Evolutionary conservation across 2,888 invertebrate species (phyloP).

Genomic region (Oscheius sp.): DNA sequence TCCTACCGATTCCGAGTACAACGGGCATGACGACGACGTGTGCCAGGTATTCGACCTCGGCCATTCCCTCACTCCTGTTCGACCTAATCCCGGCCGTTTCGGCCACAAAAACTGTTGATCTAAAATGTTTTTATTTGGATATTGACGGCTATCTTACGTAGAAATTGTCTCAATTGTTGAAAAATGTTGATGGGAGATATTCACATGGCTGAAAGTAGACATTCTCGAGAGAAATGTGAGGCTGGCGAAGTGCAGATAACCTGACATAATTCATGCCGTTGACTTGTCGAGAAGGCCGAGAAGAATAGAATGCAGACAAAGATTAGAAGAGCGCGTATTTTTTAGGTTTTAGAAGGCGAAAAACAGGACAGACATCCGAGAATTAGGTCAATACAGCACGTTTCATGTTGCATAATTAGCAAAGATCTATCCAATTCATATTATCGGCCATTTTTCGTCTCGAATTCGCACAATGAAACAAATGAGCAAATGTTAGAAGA

Average conservation of each 20-base stretch:
- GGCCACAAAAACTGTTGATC: slow-evolving; percentile 1
- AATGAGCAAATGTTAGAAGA: too few relatives aligned
- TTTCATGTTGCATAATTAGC: background rate
- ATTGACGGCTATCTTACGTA: background rate
- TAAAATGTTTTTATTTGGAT: background rate
- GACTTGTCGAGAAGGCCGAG: slow-evolving; percentile 10
- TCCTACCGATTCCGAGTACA: slow-evolving; percentile 59
- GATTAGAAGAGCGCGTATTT: slow-evolving; percentile 1
- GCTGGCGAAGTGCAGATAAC: slow-evolving; percentile 30
- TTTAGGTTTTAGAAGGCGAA: slow-evolving; percentile 8
- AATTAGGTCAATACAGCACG: slow-evolving; percentile 9
- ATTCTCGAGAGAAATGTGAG: slow-evolving; percentile 19
- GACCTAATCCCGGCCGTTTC: background rate
- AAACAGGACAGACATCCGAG: too few relatives aligned
- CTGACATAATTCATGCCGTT: slow-evolving; percentile 31
- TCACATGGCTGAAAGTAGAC: slow-evolving; percentile 30
- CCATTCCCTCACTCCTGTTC: slow-evolving; percentile 41
- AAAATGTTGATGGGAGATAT: background rate
- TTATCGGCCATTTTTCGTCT: too few relatives aligned
- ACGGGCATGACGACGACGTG: slow-evolving; percentile 68
- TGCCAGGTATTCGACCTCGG: slow-evolving; percentile 64
- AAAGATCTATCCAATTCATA: background rate
- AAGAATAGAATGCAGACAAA: background rate
- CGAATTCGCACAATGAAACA: too few relatives aligned
- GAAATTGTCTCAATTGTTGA: background rate